These are phyloP conservation scores for Mantis religiosa DNA, from an alignment of 2,888 invertebrate genomes.

Conservation along the genomic window DNA sequence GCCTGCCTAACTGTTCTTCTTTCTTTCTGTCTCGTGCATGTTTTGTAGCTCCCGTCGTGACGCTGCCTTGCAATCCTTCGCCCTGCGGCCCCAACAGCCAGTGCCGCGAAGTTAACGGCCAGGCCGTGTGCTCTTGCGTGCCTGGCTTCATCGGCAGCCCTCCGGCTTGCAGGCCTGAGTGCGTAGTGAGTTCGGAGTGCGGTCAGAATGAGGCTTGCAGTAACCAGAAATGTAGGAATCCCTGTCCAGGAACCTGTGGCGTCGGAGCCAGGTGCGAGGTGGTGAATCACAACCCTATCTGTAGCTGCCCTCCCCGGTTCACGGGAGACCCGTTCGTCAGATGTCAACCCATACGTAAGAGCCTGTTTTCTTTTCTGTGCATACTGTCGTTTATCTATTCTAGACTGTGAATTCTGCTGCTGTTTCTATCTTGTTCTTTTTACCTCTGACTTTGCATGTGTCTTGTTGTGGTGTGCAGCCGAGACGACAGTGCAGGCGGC, in stretches of 20 bases:
- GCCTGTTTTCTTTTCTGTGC: constrained; percentile 46
- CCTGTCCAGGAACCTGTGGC: constrained; percentile 75
- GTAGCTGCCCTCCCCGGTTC: constrained; percentile 64
- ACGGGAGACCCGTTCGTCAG: constrained; percentile 74
- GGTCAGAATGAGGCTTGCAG: constrained; percentile 68
- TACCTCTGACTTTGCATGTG: not conserved
- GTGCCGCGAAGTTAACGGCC: constrained; percentile 64
- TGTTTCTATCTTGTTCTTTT: not conserved
- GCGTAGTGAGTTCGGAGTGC: constrained; percentile 73
- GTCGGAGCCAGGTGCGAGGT: constrained; percentile 65
- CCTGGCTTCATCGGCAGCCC: constrained; percentile 69
- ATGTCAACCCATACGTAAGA: constrained; percentile 55
- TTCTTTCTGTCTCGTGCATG: not conserved
- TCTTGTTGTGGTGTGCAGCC: constrained; percentile 7
- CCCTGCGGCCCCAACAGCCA: constrained; percentile 75
- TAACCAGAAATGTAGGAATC: constrained; percentile 75
- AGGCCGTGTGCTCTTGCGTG: constrained; percentile 74
- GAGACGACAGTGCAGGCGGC: constrained; percentile 15
- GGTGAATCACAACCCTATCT: constrained; percentile 74
- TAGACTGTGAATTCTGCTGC: not conserved
- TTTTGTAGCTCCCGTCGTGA: constrained; percentile 49
- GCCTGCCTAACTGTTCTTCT: not conserved
- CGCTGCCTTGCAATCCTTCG: constrained; percentile 61
- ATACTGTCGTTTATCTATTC: constrained; percentile 38
- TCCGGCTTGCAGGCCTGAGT: constrained; percentile 73